These are phyloP conservation scores for Micropoecilia bifurca DNA, from an alignment of 2,797 vertebrate genomes.

Conservation along the genomic window DNA sequence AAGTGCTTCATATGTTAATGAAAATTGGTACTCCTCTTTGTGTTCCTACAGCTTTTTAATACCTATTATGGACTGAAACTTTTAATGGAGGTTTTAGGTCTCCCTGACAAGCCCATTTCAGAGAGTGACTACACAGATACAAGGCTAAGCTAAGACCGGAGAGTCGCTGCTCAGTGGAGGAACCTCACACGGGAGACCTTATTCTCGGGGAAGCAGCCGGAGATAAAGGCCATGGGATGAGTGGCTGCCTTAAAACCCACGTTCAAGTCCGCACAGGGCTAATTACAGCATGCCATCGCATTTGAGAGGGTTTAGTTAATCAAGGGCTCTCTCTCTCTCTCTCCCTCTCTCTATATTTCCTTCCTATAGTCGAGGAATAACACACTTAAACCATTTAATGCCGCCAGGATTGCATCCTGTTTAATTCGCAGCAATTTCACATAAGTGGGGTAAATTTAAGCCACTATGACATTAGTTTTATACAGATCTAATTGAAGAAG, in stretches of 20 bases:
- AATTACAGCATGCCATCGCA: constrained; percentile 86
- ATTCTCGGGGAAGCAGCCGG: constrained; percentile 80
- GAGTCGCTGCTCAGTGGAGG: constrained; percentile 80
- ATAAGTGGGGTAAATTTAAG: constrained; percentile 85
- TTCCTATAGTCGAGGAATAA: constrained; percentile 84
- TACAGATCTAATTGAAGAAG: constrained; percentile 84
- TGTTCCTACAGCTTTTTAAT: constrained; percentile 88
- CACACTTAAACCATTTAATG: constrained; percentile 87
- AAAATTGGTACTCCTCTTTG: constrained; percentile 86
- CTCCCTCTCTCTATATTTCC: constrained; percentile 54
- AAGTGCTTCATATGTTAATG: constrained; percentile 88
- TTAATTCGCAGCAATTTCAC: constrained; percentile 80
- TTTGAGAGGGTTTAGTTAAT: constrained; percentile 88
- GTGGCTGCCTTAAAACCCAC: constrained; percentile 85
- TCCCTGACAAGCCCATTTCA: constrained; percentile 86
- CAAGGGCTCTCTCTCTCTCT: constrained; percentile 78
- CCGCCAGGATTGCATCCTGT: constrained; percentile 79
- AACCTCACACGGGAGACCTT: constrained; percentile 85
- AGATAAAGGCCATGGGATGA: constrained; percentile 88
- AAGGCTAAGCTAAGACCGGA: constrained; percentile 84
- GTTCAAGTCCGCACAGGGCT: constrained; percentile 81
- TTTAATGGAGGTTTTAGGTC: constrained; percentile 90
- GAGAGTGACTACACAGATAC: constrained; percentile 85
- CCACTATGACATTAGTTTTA: constrained; percentile 83
- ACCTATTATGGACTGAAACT: constrained; percentile 88